phyloP scores from a whole-genome alignment of 2,888 invertebrate species.

The Parochlus steinenii region DNA sequence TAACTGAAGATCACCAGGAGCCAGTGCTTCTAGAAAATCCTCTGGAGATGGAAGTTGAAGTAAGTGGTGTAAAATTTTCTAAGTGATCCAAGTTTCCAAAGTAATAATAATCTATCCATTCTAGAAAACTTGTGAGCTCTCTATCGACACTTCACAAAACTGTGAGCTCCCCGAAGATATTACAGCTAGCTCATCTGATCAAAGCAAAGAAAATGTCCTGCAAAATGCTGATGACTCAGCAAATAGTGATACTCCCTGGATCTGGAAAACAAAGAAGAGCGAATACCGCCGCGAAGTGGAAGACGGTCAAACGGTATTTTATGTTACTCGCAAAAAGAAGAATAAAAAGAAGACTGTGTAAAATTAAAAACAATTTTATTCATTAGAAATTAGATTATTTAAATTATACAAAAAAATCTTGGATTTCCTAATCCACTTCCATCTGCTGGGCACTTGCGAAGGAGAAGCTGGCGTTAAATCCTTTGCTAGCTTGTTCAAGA shows the following conservation, averaged over 20 bases:
- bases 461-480: conserved; percentile 19
- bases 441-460: conserved; percentile 14
- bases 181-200: too few species aligned
- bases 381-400: neutral
- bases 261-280: too few species aligned
- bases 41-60: too few species aligned
- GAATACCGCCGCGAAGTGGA: neutral
- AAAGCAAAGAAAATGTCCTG: conserved; percentile 6
- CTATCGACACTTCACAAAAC: neutral
- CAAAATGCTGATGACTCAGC: neutral
- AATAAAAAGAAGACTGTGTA: conserved; percentile 1
- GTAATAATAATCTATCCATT: neutral
- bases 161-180: neutral
- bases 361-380: neutral
- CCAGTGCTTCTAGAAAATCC: too few species aligned
- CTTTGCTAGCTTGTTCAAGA: conserved; percentile 20
- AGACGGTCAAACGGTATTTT: neutral
- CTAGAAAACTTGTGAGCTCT: neutral
- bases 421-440: neutral
- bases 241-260: too few species aligned
- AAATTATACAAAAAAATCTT: neutral
- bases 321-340: neutral
- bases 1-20: too few species aligned
- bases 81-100: too few species aligned
- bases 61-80: too few species aligned